These are phyloP conservation scores for Calephelis nemesis DNA, from an alignment of 1,140 invertebrate genomes.

Conservation along the genomic window DNA sequence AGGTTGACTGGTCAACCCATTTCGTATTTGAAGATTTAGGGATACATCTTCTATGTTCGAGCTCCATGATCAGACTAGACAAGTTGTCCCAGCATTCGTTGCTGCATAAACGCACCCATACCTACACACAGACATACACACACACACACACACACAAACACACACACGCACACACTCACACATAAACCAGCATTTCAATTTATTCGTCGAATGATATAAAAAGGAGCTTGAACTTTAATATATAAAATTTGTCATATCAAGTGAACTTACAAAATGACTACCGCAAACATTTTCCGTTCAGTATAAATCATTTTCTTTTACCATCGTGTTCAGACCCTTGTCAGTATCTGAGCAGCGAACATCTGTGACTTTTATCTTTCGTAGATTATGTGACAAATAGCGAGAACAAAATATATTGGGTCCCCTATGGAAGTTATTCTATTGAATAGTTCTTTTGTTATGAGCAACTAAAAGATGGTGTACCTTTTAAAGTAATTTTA, in stretches of 20 bases:
- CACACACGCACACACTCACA: no score
- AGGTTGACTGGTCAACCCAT: no score
- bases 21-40: no score
- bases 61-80: no score
- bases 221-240: neutral
- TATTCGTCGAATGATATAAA: neutral
- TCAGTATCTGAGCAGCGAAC: slow-evolving; percentile 13
- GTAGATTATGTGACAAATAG: slow-evolving; percentile 18
- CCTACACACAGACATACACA: no score
- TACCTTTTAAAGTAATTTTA: neutral
- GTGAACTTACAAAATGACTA: slow-evolving; percentile 11
- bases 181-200: no score
- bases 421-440: slow-evolving; percentile 1
- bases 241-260: slow-evolving; percentile 9
- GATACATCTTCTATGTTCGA: no score
- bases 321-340: slow-evolving; percentile 14
- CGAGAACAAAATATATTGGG: slow-evolving; percentile 7
- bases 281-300: slow-evolving; percentile 7
- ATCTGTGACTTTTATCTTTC: slow-evolving; percentile 17
- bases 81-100: no score
- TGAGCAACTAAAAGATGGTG: neutral
- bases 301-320: slow-evolving; percentile 16
- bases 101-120: no score
- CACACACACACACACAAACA: no score
- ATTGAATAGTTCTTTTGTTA: slow-evolving; percentile 13